Evolutionary conservation across 2,113 vertebrate species (phyloP), one percentile per base, ranked within the genome.

Genomic region (Nothobranchius kuhntae): DNA sequence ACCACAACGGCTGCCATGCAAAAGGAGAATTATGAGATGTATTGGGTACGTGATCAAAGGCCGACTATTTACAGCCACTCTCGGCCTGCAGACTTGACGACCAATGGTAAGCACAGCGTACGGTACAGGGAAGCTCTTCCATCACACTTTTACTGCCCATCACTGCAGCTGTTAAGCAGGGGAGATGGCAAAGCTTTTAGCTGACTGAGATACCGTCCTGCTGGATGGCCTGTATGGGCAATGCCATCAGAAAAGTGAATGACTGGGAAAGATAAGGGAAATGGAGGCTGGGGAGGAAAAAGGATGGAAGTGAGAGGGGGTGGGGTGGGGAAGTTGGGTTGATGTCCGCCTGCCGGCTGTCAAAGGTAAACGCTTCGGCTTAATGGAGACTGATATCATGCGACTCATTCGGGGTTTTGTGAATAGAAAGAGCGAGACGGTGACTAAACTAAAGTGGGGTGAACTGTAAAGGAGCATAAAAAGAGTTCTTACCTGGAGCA

Each of bases 401-500:
- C 55, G 55, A 69, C 74, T 75, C 70, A 62, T 81, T 86, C 76
- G 60, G 44, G 74, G 73, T 73, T 55, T 55, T 56, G 69, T 52
- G 61, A 54, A 75, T 38, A 36, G 60, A 54, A 35, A n/a, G 65
- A 48, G 68, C 60, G 61, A 75, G 79, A 54, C 30, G 17, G 58
- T 55, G 71, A 65, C 65, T 52, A 71, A 64, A 75, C 60, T 67
- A 66, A 73, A 81, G 73, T 12, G 40, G 40, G 68, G 46, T 54
- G 65, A 78, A 75, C 47, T 63, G 59, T 13, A 60, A 57, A 69
- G 61, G 50, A 72, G 35, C 7, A 68, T 38, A 79, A 76, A 24
- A 72, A 1, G 65, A 66, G 77, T 61, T 86, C 95, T 94, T 96
- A 99, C 96, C 96, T 99, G 97, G 90, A 99, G 96, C 90, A 99